phyloP scores from a whole-genome alignment of 2,797 vertebrate genomes.

The Lepilemur ruficaudatus region DNA sequence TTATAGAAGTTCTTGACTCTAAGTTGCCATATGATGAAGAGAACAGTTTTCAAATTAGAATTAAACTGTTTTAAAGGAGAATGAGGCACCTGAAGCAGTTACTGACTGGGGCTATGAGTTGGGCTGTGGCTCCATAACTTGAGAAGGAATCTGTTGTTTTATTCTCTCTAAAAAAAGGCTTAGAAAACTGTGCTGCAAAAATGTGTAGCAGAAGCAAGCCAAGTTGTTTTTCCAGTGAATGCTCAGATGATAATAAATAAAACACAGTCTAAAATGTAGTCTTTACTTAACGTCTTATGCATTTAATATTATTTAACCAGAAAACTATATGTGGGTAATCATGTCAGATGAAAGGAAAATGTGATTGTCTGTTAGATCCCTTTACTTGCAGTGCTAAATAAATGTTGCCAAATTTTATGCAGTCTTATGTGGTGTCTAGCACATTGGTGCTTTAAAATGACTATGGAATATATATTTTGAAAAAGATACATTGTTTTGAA shows the following conservation, averaged over 20 bases:
- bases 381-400: not conserved
- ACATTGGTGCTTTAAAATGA: not conserved
- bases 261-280: not conserved
- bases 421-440: not conserved
- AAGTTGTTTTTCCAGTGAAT: not conserved
- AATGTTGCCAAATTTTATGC: constrained; percentile 21
- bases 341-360: constrained; percentile 12
- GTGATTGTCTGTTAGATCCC: not conserved
- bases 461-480: constrained; percentile 18
- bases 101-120: not conserved
- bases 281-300: not conserved
- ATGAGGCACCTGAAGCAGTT: not conserved
- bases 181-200: not conserved
- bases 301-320: not conserved
- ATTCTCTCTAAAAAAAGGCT: not conserved
- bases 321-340: not conserved
- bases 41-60: constrained; percentile 33
- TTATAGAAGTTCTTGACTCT: constrained; percentile 36
- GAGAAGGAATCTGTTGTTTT: not conserved
- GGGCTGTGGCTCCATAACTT: not conserved
- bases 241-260: not conserved
- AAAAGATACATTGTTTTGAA: constrained; percentile 13
- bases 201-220: not conserved
- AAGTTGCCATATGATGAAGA: not conserved
- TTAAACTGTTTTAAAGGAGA: not conserved